Evolutionary conservation across 2,797 vertebrate species (phyloP).

Genomic region (Steatocranus sp.): DNA sequence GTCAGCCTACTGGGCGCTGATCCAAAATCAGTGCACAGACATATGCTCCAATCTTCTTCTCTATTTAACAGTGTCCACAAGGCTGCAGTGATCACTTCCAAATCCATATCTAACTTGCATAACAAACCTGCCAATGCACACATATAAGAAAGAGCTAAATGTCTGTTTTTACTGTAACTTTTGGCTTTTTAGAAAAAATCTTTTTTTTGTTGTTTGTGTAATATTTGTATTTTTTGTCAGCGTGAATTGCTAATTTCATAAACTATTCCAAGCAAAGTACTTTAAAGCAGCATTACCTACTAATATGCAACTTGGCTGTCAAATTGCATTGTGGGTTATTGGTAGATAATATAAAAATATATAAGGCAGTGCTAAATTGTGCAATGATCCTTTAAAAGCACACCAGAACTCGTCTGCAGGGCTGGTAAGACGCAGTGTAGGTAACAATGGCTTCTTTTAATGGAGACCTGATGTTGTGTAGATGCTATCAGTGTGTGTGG

Average conservation of each 20-base stretch:
- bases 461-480: not conserved
- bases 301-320: not conserved
- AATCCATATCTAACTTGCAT: constrained; percentile 11
- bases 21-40: constrained; percentile 4
- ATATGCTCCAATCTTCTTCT: not conserved
- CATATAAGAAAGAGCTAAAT: not conserved
- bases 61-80: not conserved
- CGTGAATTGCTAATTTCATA: not conserved
- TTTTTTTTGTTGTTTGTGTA: not conserved
- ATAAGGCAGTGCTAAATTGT: not conserved
- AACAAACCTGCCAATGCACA: not conserved
- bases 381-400: not conserved
- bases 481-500: not conserved
- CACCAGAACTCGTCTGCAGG: not conserved
- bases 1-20: not conserved
- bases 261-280: not conserved
- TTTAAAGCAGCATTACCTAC: not conserved
- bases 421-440: not conserved
- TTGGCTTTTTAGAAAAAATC: not conserved
- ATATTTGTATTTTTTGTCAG: not conserved
- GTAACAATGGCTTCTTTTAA: not conserved
- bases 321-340: not conserved
- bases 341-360: not conserved
- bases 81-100: not conserved
- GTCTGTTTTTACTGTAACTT: not conserved